Percentiles rank a stretch among this genome's conserved stretches.
phyloP scores from a whole-genome alignment of 1,140 invertebrate genomes.

The Drosophila truncata region DNA sequence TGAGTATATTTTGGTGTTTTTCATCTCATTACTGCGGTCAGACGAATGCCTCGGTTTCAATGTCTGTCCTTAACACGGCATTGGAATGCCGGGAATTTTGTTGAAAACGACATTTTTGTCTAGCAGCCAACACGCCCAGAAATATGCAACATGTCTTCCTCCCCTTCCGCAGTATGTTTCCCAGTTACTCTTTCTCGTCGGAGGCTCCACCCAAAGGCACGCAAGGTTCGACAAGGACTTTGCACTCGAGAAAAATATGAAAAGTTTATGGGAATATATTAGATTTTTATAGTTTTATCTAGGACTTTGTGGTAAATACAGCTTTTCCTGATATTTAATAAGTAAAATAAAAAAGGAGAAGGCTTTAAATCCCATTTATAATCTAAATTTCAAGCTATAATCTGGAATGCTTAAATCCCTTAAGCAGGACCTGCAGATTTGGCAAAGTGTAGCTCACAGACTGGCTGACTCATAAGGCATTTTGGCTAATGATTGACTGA shows the following conservation, averaged over 20 bases:
- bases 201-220: conserved; percentile 55
- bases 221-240: conserved; percentile 43
- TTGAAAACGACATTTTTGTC: conserved; percentile 60
- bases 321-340: not conserved
- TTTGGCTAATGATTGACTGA: conserved; percentile 62
- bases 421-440: not conserved
- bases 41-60: conserved; percentile 43
- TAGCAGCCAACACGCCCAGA: conserved; percentile 56
- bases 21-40: conserved; percentile 51
- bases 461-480: conserved; percentile 67
- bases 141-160: conserved; percentile 63
- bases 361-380: no score
- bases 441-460: conserved; percentile 26
- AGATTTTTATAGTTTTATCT: not conserved
- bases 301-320: not conserved
- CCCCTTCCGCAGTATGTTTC: conserved; percentile 13
- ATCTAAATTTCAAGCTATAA: not conserved
- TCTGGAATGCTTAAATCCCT: no score
- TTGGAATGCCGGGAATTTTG: conserved; percentile 58
- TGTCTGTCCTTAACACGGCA: conserved; percentile 63
- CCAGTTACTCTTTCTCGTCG: conserved; percentile 10
- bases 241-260: conserved; percentile 5
- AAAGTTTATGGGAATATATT: not conserved
- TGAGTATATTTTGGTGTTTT: conserved; percentile 36
- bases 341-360: not conserved